Evolutionary conservation across 2,113 vertebrate genomes (phyloP).

Genomic region (Eolophus roseicapilla): DNA sequence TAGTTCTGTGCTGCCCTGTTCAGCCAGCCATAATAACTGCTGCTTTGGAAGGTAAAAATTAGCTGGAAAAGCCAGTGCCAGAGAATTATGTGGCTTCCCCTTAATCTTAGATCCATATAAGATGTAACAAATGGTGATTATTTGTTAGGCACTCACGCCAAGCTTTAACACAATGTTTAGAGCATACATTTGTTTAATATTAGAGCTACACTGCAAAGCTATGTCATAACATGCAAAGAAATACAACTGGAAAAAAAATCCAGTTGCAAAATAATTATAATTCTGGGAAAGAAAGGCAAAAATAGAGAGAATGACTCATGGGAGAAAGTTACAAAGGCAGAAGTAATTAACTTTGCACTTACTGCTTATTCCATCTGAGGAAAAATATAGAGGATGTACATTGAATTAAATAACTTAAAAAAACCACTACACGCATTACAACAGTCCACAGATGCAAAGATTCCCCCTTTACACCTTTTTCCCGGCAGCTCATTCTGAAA

Average conservation of each 20-base stretch:
- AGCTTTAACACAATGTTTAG: background rate
- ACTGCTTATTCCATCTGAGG: background rate
- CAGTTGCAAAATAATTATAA: background rate
- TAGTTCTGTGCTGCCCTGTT: background rate
- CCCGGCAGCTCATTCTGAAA: background rate
- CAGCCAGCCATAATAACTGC: background rate
- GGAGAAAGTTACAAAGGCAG: background rate
- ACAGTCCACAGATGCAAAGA: background rate
- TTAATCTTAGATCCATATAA: background rate
- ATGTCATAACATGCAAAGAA: background rate
- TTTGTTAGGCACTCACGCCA: background rate
- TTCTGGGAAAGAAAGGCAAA: background rate
- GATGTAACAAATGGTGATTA: background rate
- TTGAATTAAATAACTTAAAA: background rate
- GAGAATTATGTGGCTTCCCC: accelerated
- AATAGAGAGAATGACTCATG: background rate
- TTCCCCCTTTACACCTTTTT: background rate
- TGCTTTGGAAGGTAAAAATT: background rate
- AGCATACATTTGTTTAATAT: background rate
- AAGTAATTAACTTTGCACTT: background rate
- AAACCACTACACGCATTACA: background rate
- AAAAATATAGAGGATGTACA: background rate
- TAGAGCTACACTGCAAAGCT: background rate
- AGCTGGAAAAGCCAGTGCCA: background rate
- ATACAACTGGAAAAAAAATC: background rate